Evolutionary conservation across 2,888 invertebrate species (phyloP), one percentile per base, ranked within the genome.

Genomic region (Andrena camellia): DNA sequence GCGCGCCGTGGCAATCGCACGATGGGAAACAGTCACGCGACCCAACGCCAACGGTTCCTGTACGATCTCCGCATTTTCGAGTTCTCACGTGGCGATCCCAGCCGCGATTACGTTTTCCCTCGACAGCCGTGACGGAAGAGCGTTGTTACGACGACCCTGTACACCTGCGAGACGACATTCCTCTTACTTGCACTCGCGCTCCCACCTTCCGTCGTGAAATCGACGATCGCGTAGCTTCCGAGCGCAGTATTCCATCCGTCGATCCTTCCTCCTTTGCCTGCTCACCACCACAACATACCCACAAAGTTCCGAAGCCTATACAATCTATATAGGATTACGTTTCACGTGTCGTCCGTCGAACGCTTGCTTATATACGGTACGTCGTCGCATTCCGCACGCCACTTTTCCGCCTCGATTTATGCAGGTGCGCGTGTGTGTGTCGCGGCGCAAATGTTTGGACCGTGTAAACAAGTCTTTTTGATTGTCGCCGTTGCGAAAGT

Each of bases 131-230:
- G 78, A 83, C 83, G 83, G 66, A 60, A 71, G 66, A 83, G 59
- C 71, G 75, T 75, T 85, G 75, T 75, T 85, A 81, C 85, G 62
- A 66, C 81, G 64, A 42, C 42, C 42, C 10, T 20, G 23, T 85
- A 85, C 85, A 85, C 85, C 85, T 85, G 85, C 59, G 74, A 66
- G 52, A 59, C 78, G 64, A 69, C 85, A 85, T 85, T 85, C 85
- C 85, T 85, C 81, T 85, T 84, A 75, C 83, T 78, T 83, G 78
- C 74, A 83, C 67, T 75, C 76, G 23, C 33, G 48, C 48, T 81
- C 76, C 76, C 76, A 62, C 81, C 81, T 33, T 31, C 77, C 42
- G 68, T 71, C 77, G 42, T 8, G 57, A 71, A 83, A 70, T 62
- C 26, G 54, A 67, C 67, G 76, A 26, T 64, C 52, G 7, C 48